These are phyloP conservation scores for Betta splendens DNA, from an alignment of 2,797 vertebrate genomes.

Conservation along the genomic window DNA sequence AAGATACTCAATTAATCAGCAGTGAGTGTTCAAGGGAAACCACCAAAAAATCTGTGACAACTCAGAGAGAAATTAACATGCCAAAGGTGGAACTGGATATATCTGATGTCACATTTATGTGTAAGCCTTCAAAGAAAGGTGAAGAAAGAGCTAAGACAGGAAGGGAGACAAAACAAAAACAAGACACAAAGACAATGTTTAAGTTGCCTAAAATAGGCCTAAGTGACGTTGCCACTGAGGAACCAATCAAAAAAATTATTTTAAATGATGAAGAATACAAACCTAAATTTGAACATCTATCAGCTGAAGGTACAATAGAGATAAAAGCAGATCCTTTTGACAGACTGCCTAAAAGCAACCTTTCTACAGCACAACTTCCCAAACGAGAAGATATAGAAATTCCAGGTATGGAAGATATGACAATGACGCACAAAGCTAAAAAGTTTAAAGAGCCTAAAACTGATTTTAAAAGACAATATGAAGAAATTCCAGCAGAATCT, in stretches of 20 bases:
- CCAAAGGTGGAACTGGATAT: constrained; percentile 67
- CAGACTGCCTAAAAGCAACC: constrained; percentile 40
- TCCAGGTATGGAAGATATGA: constrained; percentile 63
- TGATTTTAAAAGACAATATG: constrained; percentile 33
- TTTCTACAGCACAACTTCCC: constrained; percentile 52
- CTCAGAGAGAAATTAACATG: constrained; percentile 47
- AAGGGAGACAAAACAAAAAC: constrained; percentile 55
- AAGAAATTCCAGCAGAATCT: constrained; percentile 56
- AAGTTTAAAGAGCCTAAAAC: constrained; percentile 56
- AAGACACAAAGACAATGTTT: constrained; percentile 54
- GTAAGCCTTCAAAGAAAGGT: constrained; percentile 59
- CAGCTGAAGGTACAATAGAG: constrained; percentile 12
- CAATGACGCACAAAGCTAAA: constrained; percentile 16
- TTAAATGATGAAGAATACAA: constrained; percentile 38
- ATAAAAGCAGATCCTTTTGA: constrained; percentile 52
- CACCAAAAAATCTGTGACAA: constrained; percentile 33
- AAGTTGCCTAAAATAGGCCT: constrained; percentile 74
- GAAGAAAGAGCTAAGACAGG: constrained; percentile 69
- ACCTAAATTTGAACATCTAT: constrained; percentile 9
- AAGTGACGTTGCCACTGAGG: constrained; percentile 47
- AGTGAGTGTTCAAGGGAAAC: constrained; percentile 33
- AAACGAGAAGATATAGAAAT: constrained; percentile 76
- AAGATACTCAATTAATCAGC: constrained; percentile 43
- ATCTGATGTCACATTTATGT: constrained; percentile 48
- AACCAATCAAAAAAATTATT: constrained; percentile 48